Evolutionary conservation across 2,888 invertebrate species (phyloP).

Genomic region (Platycheirus rosarum): DNA sequence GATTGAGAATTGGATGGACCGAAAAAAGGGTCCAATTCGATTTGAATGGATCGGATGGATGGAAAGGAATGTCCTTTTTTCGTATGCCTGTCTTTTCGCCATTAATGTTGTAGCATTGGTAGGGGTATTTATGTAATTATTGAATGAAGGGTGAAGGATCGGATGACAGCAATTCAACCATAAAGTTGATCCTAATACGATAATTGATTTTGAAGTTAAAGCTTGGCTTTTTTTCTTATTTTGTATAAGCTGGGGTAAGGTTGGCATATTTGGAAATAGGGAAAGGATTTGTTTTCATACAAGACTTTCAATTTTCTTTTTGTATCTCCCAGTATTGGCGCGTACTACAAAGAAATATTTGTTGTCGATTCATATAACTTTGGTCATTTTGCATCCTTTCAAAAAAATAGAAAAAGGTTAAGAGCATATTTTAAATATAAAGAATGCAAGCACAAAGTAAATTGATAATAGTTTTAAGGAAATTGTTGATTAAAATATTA

Average conservation of each 20-base stretch:
- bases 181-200: constrained; percentile 71
- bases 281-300: neutral
- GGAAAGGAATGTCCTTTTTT: constrained; percentile 57
- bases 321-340: too few species aligned
- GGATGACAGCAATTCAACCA: constrained; percentile 59
- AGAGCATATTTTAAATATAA: too few species aligned
- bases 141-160: constrained; percentile 53
- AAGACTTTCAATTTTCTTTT: too few species aligned
- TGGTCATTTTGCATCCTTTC: too few species aligned
- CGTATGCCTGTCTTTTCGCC: constrained; percentile 16
- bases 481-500: too few species aligned
- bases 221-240: constrained; percentile 28
- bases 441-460: too few species aligned
- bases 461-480: too few species aligned
- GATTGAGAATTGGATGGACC: constrained; percentile 68
- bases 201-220: constrained; percentile 71
- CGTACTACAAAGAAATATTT: too few species aligned
- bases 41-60: constrained; percentile 46
- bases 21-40: constrained; percentile 63
- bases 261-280: neutral
- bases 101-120: neutral
- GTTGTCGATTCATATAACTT: too few species aligned
- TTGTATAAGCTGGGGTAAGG: neutral
- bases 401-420: too few species aligned
- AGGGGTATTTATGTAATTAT: constrained; percentile 69